Conservation (phyloP, 2,113 vertebrate species). For the Planiliza haematocheilus region DNA sequence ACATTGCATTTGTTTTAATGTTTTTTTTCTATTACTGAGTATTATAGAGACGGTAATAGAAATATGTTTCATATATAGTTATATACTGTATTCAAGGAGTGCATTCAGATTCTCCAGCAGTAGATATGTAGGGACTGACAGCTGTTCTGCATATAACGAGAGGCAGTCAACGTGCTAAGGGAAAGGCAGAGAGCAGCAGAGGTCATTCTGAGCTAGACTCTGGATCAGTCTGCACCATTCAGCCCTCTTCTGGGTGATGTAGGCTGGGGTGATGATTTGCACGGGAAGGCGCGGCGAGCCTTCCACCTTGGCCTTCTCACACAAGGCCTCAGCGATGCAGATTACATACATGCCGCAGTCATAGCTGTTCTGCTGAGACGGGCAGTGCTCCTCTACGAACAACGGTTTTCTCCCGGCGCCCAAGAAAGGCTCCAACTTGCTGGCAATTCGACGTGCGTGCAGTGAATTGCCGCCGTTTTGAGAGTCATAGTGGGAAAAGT, state of each 20-base stretch:
- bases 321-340: conserved; percentile 91
- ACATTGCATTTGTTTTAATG: conserved; percentile 37
- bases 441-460: conserved; percentile 90
- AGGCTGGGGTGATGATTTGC: conserved; percentile 90
- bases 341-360: conserved; percentile 99
- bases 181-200: conserved; percentile 48
- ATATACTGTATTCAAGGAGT: conserved; percentile 52
- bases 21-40: conserved; percentile 10
- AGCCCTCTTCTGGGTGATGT: conserved; percentile 89
- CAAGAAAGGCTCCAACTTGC: conserved; percentile 89
- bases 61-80: conserved; percentile 52
- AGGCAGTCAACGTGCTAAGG: conserved; percentile 20
- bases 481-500: conserved; percentile 95
- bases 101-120: conserved; percentile 64
- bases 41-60: conserved; percentile 40
- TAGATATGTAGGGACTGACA: conserved; percentile 41
- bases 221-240: conserved; percentile 92
- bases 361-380: conserved; percentile 96
- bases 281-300: conserved; percentile 75
- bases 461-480: conserved; percentile 88
- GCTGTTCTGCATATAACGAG: conserved; percentile 43
- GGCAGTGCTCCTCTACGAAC: conserved; percentile 90
- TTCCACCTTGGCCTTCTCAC: conserved; percentile 80
- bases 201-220: conserved; percentile 86
- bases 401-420: conserved; percentile 77